A percentile compares a stretch with the other conserved stretches of the same genome.
Conservation (phyloP, 1,140 invertebrate species). For the Drosophila jambulina region DNA sequence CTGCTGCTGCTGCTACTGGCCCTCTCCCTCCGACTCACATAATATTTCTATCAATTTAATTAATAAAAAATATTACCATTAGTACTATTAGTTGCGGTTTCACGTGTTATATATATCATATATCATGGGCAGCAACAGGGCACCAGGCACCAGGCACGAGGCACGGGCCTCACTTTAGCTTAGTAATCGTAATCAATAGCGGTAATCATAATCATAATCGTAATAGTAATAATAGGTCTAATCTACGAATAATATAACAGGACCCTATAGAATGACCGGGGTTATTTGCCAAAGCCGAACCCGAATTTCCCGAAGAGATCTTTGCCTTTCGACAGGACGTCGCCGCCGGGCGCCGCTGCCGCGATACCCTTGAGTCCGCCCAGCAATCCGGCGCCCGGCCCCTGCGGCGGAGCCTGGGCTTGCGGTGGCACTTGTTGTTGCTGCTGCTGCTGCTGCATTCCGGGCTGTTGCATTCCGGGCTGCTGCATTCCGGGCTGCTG, state of each 20-base stretch:
- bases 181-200: slow-evolving; percentile 76
- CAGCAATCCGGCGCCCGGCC: slow-evolving; percentile 79
- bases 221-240: slow-evolving; percentile 79
- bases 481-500: slow-evolving; percentile 80
- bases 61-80: slow-evolving; percentile 82
- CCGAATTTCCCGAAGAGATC: slow-evolving; percentile 97
- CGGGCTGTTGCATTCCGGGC: slow-evolving; percentile 69
- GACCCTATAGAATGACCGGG: slow-evolving; percentile 85
- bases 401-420: slow-evolving; percentile 83
- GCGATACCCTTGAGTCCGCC: slow-evolving; percentile 86
- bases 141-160: slow-evolving; percentile 14
- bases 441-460: slow-evolving; percentile 82
- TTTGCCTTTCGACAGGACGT: slow-evolving; percentile 95
- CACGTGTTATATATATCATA: slow-evolving; percentile 43
- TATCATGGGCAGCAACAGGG: slow-evolving; percentile 43
- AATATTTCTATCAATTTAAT: slow-evolving; percentile 83
- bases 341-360: slow-evolving; percentile 92
- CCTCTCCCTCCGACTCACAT: slow-evolving; percentile 31
- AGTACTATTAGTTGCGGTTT: slow-evolving; percentile 71
- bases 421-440: slow-evolving; percentile 85
- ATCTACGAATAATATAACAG: slow-evolving; percentile 84
- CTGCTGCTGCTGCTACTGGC: slow-evolving; percentile 12
- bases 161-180: slow-evolving; percentile 51
- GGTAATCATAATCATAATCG: slow-evolving; percentile 79
- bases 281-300: slow-evolving; percentile 91